These are phyloP conservation scores for Takifugu bimaculatus DNA, from an alignment of 2,113 vertebrate genomes.

Conservation along the genomic window DNA sequence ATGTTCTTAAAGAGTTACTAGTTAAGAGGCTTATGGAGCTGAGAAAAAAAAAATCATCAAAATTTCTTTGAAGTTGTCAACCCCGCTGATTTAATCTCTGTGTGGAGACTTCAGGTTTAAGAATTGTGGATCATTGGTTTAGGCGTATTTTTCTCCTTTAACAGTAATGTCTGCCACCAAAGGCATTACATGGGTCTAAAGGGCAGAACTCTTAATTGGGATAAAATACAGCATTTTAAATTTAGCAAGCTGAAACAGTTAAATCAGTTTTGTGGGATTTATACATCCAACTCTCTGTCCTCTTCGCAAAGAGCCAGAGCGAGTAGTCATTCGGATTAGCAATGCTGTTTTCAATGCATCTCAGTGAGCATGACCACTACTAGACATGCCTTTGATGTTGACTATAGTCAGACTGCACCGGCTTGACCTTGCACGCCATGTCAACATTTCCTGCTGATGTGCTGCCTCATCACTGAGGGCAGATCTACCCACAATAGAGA, in stretches of 20 bases:
- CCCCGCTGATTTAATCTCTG: slow-evolving; percentile 37
- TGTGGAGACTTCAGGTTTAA: slow-evolving; percentile 18
- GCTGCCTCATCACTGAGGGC: slow-evolving; percentile 44
- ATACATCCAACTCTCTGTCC: slow-evolving; percentile 50
- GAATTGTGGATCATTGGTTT: slow-evolving; percentile 36
- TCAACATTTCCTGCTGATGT: slow-evolving; percentile 61
- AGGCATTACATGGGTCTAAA: slow-evolving; percentile 23
- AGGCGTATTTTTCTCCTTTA: slow-evolving; percentile 1
- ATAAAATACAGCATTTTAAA: slow-evolving; percentile 43
- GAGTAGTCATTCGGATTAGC: slow-evolving; percentile 52
- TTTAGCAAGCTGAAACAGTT: slow-evolving; percentile 31
- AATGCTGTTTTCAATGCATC: slow-evolving; percentile 44
- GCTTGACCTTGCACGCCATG: slow-evolving; percentile 65
- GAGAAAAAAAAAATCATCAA: slow-evolving; percentile 55
- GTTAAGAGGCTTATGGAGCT: slow-evolving; percentile 61
- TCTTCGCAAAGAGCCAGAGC: slow-evolving; percentile 21
- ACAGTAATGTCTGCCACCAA: slow-evolving; percentile 2
- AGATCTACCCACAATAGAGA: slow-evolving; percentile 46
- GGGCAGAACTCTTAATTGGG: slow-evolving; percentile 9
- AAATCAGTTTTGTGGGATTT: slow-evolving; percentile 36
- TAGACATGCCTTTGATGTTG: slow-evolving; percentile 69
- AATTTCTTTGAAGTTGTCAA: slow-evolving; percentile 57
- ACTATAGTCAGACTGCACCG: slow-evolving; percentile 28
- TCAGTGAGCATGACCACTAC: slow-evolving; percentile 42
- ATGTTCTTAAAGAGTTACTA: slow-evolving; percentile 38